Conservation (phyloP, 2,113 vertebrate species). For the Anguilla japonica region DNA sequence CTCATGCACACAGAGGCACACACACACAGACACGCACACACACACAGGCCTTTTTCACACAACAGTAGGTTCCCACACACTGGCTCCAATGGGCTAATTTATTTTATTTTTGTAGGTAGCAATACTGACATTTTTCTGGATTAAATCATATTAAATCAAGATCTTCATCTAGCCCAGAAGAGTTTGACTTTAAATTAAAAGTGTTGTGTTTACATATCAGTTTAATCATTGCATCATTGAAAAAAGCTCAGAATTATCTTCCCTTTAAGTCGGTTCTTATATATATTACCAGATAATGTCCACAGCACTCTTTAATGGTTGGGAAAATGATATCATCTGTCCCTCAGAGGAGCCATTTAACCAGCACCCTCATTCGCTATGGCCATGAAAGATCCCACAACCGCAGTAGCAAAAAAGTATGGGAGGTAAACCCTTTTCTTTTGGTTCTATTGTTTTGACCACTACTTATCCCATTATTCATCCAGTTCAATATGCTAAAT, state of each 20-base stretch:
- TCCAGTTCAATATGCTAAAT: background rate
- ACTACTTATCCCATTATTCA: background rate
- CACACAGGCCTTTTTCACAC: constrained; percentile 16
- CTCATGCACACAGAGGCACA: constrained; percentile 3
- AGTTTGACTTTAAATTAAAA: too few relatives aligned
- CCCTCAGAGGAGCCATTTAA: background rate
- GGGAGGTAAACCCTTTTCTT: background rate
- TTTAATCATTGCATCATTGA: background rate
- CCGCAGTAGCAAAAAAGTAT: background rate
- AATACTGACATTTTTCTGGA: too few relatives aligned
- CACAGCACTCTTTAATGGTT: background rate
- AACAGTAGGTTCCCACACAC: background rate
- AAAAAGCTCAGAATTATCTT: background rate
- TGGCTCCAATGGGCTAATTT: background rate
- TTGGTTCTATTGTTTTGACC: background rate
- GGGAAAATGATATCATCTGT: background rate
- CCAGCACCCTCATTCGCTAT: background rate
- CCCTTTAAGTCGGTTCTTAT: background rate
- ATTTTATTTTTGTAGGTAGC: background rate
- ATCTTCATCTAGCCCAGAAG: background rate
- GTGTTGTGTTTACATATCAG: background rate
- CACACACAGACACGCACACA: constrained; percentile 20
- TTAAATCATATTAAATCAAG: background rate
- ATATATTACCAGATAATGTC: background rate
- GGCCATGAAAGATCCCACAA: background rate